Evolutionary conservation across 2,888 invertebrate genomes (phyloP), one percentile per base, ranked within the genome.

Genomic region (Crioceris asparagi): DNA sequence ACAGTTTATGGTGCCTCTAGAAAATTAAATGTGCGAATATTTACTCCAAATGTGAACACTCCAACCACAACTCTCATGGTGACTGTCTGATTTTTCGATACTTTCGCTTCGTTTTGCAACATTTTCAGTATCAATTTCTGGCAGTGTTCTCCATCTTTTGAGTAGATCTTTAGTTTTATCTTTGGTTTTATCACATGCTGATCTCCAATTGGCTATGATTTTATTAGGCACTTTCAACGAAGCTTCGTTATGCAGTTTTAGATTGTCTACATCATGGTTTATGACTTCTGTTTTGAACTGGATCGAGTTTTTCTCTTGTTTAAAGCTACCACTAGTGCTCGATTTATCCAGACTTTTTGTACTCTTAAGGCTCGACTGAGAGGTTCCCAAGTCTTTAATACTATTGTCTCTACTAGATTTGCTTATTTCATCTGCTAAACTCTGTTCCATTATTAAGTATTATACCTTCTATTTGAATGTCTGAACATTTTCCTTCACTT

Each of bases 41-140:
- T 75, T 64, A 81, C 81, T 79, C 81, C 80, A 82, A 45, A 80
- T 77, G 57, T 81, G 81, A 16, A 80, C 80, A 54, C 79, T 80
- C 81, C 81, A 82, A n/a, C 78, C 76, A 32, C 72, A 70, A 17
- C 69, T 68, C 32, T 70, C 69, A 18, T 65, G 67, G 6, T 68
- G 69, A 19, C 46, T 50, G 29, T 59, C 57, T 21, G 51, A 50
- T 39, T 60, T 61, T 4, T 54, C 56, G 25, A 41, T 37, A 2
- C 17, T 64, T 57, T 58, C 64, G 57, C 59, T 65, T 60, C 65
- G 67, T 66, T 49, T 50, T 55, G 43, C 61, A 62, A 3, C 52
- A 43, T 51, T 48, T 19, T 54, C 60, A 32, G 71, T 71, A 45
- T 66, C 64, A 10, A 70, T 66, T 52, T 77, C 77, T 0, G 79